Evolutionary conservation across 2,113 vertebrate species (phyloP).

Genomic region (Crotalus tigris): DNA sequence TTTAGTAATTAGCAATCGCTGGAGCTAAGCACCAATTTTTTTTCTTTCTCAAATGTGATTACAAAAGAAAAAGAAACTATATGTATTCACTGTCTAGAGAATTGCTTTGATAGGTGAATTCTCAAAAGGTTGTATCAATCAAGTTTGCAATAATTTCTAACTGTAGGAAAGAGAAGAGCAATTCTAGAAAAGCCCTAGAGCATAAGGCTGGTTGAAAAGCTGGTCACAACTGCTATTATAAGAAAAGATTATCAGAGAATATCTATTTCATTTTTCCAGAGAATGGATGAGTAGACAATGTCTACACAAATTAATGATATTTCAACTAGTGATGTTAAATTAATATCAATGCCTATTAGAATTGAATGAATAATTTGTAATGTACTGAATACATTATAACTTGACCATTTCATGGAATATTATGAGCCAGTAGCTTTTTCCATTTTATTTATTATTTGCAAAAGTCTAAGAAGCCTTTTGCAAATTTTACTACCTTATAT

Average conservation of each 20-base stretch:
- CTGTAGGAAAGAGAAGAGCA: slow-evolving; percentile 31
- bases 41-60: slow-evolving; percentile 41
- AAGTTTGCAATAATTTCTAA: background rate
- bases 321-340: slow-evolving; percentile 51
- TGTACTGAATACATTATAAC: slow-evolving; percentile 47
- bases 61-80: slow-evolving; percentile 40
- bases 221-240: slow-evolving; percentile 55
- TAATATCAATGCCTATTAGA: slow-evolving; percentile 48
- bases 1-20: background rate
- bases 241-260: slow-evolving; percentile 49
- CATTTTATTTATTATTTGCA: slow-evolving; percentile 9
- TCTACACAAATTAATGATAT: slow-evolving; percentile 47
- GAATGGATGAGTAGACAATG: slow-evolving; percentile 42
- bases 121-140: slow-evolving; percentile 49
- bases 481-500: slow-evolving; percentile 34
- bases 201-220: slow-evolving; percentile 29
- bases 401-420: slow-evolving; percentile 53
- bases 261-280: slow-evolving; percentile 43
- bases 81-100: slow-evolving; percentile 46
- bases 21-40: slow-evolving; percentile 3
- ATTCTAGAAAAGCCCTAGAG: slow-evolving; percentile 45
- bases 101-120: slow-evolving; percentile 34
- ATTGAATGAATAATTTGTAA: slow-evolving; percentile 52
- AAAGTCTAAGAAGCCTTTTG: slow-evolving; percentile 43
- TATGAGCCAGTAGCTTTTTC: slow-evolving; percentile 35